Evolutionary conservation across 2,797 vertebrate genomes (phyloP).

Genomic region (Sebastes hubbsi): DNA sequence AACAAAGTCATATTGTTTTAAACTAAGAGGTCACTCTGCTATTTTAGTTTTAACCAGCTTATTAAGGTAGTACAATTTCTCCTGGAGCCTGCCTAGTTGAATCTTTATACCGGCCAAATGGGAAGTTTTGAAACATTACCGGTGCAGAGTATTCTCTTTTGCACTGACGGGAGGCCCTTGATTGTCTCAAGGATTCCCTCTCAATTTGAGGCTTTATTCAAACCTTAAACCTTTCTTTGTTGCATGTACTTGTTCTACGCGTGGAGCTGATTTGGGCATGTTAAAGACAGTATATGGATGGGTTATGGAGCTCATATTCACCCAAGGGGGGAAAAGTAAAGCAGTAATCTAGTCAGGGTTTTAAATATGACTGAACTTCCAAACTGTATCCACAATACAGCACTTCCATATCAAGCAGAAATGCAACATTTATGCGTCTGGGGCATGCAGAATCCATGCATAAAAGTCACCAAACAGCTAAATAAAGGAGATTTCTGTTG

Average conservation of each 20-base stretch:
- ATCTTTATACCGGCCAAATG: background rate
- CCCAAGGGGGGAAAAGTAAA: accelerated
- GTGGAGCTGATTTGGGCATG: constrained; percentile 22
- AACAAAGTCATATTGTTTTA: no score
- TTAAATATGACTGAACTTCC: background rate
- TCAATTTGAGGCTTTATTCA: background rate
- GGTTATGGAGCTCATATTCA: background rate
- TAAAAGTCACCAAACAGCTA: background rate
- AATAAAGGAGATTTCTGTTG: background rate
- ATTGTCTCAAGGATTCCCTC: background rate
- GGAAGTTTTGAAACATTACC: no score
- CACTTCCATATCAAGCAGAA: background rate
- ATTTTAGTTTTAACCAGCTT: no score
- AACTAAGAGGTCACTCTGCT: no score
- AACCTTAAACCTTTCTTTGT: background rate
- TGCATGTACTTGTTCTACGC: background rate
- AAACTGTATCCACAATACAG: background rate
- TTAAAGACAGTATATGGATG: background rate
- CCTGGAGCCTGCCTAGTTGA: background rate
- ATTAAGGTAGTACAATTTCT: no score
- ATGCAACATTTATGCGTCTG: background rate
- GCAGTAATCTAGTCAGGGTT: background rate
- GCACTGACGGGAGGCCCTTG: background rate
- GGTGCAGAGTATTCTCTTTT: background rate
- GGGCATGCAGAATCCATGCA: background rate